Base-by-base conservation (phyloP, 2,113 vertebrate genomes). In the Romanogobio albipinnatus region DNA sequence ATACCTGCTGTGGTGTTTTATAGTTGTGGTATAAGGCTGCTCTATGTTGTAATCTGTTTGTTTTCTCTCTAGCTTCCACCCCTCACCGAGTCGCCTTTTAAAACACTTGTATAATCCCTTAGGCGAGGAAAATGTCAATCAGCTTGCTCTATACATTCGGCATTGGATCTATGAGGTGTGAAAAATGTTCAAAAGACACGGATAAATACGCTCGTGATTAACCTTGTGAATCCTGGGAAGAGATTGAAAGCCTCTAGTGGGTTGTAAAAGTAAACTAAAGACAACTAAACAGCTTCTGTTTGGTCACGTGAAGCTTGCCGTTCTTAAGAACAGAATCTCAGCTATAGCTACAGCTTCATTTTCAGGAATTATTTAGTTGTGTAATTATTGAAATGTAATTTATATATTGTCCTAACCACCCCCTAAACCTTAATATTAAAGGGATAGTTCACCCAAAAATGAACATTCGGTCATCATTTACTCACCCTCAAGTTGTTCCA, bases 21-120 rank as follows among this genome's bases (percentile, higher is more conserved):
- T 81, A 51, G 78, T 49, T 7, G 15, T 81, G 45, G 10, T 66
- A 68, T 68, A 81, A 49, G 61, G 24, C 61, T 81, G 78, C 6
- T 73, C 56, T 88, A 79, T 88, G 79, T 88, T 58, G 78, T 79
- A 68, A 43, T 79, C 75, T 8, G 56, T 74, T 88, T 88, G 74
- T 71, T 84, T 61, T 74, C 10, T 77, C 29, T 75, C 45, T 70
- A 47, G 33, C 47, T 24, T 15, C 24, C 19, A 1, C 5, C 47
- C 10, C 56, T 76, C 58, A 17, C 47, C 11, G 5, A 58, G n/a
- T 58, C 24, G 2, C 45, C 62, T 56, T 78, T 64, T 58, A 33
- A 56, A 61, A 53, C 62, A 56, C 29, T 56, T 56, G 26, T 43
- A 39, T 59, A 24, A 59, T 78, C 53, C 76, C 49, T 29, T 59